These are phyloP conservation scores for Salmo trutta DNA, from an alignment of 2,797 vertebrate species.

Conservation along the genomic window DNA sequence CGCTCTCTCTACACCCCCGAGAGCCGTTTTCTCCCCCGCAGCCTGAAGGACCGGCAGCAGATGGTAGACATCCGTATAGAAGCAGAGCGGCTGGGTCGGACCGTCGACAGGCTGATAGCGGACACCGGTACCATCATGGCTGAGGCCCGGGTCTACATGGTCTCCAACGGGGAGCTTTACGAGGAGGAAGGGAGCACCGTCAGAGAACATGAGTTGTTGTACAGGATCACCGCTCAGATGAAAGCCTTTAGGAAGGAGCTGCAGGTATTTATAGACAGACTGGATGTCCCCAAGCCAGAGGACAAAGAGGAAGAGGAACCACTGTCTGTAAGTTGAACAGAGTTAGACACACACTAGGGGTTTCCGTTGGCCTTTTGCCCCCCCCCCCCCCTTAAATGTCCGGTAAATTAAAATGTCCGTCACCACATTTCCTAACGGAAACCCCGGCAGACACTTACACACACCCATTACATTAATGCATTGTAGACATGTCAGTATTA, in stretches of 20 bases:
- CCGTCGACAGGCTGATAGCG: constrained; percentile 93
- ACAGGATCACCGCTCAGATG: constrained; percentile 98
- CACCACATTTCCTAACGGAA: too few species aligned
- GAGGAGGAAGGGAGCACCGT: constrained; percentile 94
- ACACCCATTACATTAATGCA: too few species aligned
- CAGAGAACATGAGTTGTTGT: constrained; percentile 95
- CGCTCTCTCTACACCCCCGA: constrained; percentile 88
- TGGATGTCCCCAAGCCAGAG: constrained; percentile 94
- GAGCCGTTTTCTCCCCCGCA: constrained; percentile 87
- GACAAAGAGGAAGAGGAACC: constrained; percentile 90
- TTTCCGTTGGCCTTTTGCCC: too few species aligned
- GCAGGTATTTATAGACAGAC: constrained; percentile 94
- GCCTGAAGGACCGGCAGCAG: constrained; percentile 95
- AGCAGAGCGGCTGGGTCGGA: constrained; percentile 94
- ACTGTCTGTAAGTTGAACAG: constrained; percentile 89
- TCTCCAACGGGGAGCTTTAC: constrained; percentile 91
- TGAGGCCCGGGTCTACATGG: constrained; percentile 90
- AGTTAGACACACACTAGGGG: neutral
- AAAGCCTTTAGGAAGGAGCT: constrained; percentile 98
- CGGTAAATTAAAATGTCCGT: too few species aligned
- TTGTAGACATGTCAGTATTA: too few species aligned
- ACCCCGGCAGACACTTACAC: too few species aligned
- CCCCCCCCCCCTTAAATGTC: too few species aligned
- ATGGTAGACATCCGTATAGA: constrained; percentile 97
- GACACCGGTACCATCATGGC: constrained; percentile 98